A percentile compares a stretch with the other conserved stretches of the same genome.
Conservation (phyloP, 1,140 invertebrate genomes). For the Zelostemma sp. region DNA sequence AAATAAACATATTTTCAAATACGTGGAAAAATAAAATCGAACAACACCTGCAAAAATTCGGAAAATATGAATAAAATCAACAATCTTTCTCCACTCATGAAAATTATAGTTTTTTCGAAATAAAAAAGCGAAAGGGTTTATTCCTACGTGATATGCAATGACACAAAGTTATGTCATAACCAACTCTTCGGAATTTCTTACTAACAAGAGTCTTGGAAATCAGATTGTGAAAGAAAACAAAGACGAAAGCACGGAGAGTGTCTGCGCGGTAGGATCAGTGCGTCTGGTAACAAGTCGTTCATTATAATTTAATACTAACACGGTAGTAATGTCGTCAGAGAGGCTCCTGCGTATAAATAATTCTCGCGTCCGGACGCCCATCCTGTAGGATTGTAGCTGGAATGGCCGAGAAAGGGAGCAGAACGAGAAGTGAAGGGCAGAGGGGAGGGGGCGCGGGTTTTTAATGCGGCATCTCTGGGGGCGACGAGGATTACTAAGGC, state of each 20-base stretch:
- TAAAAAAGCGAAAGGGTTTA: no score
- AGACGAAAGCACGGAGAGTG: conserved; percentile 48
- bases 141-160: neutral
- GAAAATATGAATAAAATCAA: no score
- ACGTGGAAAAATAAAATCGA: no score
- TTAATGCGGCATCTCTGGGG: conserved; percentile 69
- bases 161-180: conserved; percentile 26
- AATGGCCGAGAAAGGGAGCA: conserved; percentile 38
- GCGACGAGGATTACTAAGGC: conserved; percentile 69
- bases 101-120: no score
- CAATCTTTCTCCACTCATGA: no score
- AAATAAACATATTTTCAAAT: no score
- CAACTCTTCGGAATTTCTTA: conserved; percentile 11
- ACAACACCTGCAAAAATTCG: no score
- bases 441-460: conserved; percentile 47
- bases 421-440: conserved; percentile 11
- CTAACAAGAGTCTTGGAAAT: conserved; percentile 25
- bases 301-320: conserved; percentile 72
- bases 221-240: conserved; percentile 26
- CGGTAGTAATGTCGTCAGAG: conserved; percentile 71
- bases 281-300: conserved; percentile 67
- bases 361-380: conserved; percentile 68
- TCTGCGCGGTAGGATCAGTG: conserved; percentile 59
- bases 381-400: conserved; percentile 60
- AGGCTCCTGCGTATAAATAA: conserved; percentile 71